Evolutionary conservation across 2,113 vertebrate genomes (phyloP).

Genomic region (Prinia subflava): DNA sequence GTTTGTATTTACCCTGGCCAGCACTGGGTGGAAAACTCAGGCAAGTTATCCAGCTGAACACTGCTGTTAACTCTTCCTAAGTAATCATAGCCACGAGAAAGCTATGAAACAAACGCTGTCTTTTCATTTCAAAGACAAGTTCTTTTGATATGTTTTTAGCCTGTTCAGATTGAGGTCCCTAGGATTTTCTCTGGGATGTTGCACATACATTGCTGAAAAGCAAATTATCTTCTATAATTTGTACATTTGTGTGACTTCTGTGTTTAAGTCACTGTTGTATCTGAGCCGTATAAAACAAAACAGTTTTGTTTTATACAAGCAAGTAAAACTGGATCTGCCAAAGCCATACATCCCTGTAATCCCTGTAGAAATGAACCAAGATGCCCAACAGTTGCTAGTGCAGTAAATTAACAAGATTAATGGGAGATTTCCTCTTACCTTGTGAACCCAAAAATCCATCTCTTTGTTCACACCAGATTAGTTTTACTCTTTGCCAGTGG

Average conservation of each 20-base stretch:
- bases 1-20: fast-evolving
- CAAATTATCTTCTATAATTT: not conserved
- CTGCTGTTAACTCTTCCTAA: not conserved
- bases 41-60: not conserved
- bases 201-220: not conserved
- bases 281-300: not conserved
- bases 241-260: not conserved
- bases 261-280: not conserved
- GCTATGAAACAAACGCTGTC: not conserved
- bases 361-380: not conserved
- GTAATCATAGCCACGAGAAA: fast-evolving
- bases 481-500: not conserved
- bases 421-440: not conserved
- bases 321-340: not conserved
- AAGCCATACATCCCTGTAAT: not conserved
- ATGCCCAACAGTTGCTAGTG: not conserved
- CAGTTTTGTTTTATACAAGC: not conserved
- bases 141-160: not conserved
- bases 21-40: not conserved
- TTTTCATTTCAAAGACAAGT: not conserved
- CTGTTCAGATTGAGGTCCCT: not conserved
- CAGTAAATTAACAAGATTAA: slow-evolving; percentile 32
- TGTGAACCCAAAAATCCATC: not conserved
- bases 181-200: not conserved
- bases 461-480: slow-evolving; percentile 3